Conservation (phyloP, 2,797 vertebrate species). For the Typhlichthys subterraneus region DNA sequence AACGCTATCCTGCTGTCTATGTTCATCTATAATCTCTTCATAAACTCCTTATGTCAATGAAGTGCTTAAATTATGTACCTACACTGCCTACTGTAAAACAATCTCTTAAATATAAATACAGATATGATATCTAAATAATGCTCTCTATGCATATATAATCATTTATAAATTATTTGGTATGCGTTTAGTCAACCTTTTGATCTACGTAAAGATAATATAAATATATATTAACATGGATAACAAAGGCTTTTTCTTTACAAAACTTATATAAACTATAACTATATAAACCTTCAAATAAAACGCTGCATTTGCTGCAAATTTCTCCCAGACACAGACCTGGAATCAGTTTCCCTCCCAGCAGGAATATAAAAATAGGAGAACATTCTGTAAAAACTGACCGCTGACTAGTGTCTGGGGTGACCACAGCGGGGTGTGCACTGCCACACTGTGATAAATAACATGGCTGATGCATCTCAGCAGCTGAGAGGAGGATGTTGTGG, state of each 20-base stretch:
- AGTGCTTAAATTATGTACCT: constrained; percentile 50
- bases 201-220: constrained; percentile 62
- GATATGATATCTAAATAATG: constrained; percentile 62
- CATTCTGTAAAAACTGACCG: constrained; percentile 41
- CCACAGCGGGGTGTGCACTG: constrained; percentile 27
- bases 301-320: constrained; percentile 18
- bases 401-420: constrained; percentile 21
- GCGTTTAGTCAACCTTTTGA: constrained; percentile 44
- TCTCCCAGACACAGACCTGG: constrained; percentile 27
- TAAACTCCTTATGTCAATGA: constrained; percentile 32
- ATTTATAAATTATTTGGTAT: constrained; percentile 67
- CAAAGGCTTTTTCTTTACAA: constrained; percentile 61
- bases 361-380: constrained; percentile 19
- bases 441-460: constrained; percentile 18
- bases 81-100: constrained; percentile 55
- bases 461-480: constrained; percentile 38
- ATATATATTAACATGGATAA: constrained; percentile 67
- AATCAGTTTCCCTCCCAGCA: constrained; percentile 11
- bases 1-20: constrained; percentile 17
- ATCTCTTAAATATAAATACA: constrained; percentile 76
- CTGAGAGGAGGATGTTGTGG: constrained; percentile 29
- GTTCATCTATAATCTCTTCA: constrained; percentile 20
- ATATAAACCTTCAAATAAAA: constrained; percentile 62
- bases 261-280: constrained; percentile 18
- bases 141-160: constrained; percentile 61